A percentile compares a stretch with the other conserved stretches of the same genome.
These are phyloP conservation scores for Onychomys torridus DNA, from an alignment of 2,797 vertebrate species.

Conservation along the genomic window DNA sequence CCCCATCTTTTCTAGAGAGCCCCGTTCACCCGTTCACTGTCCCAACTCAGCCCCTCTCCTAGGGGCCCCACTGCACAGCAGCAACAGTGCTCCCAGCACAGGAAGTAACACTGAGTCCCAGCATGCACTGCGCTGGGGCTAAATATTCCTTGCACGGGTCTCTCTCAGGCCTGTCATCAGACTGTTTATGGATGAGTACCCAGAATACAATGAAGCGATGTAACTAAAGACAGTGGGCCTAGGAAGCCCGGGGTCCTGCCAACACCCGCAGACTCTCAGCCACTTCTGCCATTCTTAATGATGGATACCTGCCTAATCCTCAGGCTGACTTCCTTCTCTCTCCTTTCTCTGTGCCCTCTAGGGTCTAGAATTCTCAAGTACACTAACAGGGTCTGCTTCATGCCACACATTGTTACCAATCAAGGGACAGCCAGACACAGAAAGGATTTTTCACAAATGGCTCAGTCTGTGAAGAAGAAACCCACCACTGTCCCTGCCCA, in stretches of 20 bases:
- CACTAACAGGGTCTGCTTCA: not conserved
- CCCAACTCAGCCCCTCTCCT: not conserved
- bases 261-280: not conserved
- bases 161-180: not conserved
- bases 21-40: too few species aligned
- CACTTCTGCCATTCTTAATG: not conserved
- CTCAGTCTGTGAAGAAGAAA: not conserved
- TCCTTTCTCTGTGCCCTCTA: not conserved
- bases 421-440: not conserved
- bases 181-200: too few species aligned
- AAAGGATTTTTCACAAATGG: not conserved
- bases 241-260: not conserved
- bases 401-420: not conserved
- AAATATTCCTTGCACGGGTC: not conserved
- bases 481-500: not conserved
- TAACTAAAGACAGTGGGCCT: not conserved
- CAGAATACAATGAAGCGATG: not conserved
- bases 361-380: not conserved
- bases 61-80: not conserved
- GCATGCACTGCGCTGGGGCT: not conserved
- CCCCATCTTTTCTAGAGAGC: not conserved
- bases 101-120: not conserved
- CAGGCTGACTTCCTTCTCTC: not conserved
- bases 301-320: not conserved
- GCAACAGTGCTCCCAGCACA: not conserved